Evolutionary conservation across 2,113 vertebrate genomes (phyloP).

Genomic region (Syrrhaptes paradoxus): DNA sequence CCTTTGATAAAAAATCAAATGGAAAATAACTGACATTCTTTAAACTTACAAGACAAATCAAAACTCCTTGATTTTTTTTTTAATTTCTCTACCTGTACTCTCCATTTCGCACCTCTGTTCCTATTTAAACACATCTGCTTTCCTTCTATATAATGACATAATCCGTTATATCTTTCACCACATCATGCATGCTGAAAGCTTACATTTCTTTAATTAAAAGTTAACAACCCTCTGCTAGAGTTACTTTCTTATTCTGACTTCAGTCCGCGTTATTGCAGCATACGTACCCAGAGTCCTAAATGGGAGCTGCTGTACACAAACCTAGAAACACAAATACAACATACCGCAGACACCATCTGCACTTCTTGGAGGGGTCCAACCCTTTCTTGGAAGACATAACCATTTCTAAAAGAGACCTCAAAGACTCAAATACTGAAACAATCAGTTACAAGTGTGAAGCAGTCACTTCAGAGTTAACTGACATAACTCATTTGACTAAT

Average conservation of each 20-base stretch:
- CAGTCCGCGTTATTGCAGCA: not conserved
- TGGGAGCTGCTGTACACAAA: not conserved
- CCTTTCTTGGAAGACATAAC: not conserved
- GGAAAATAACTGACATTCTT: too few species aligned
- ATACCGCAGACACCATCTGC: not conserved
- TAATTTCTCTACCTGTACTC: fast-evolving
- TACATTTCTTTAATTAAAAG: not conserved
- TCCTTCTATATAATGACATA: not conserved
- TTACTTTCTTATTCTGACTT: not conserved
- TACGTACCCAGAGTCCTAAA: not conserved
- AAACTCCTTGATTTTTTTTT: not conserved
- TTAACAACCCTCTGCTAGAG: not conserved
- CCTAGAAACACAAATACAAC: not conserved
- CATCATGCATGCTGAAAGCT: not conserved
- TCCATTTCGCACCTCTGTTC: not conserved
- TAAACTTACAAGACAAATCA: not conserved
- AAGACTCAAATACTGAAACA: not conserved
- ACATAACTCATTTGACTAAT: not conserved
- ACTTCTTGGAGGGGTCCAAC: not conserved
- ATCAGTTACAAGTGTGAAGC: fast-evolving
- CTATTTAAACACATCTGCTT: not conserved
- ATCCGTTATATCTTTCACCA: not conserved
- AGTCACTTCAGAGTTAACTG: not conserved
- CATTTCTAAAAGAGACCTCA: not conserved
- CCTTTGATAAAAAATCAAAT: too few species aligned